phyloP scores from a whole-genome alignment of 2,113 vertebrate species.

The Ia io region DNA sequence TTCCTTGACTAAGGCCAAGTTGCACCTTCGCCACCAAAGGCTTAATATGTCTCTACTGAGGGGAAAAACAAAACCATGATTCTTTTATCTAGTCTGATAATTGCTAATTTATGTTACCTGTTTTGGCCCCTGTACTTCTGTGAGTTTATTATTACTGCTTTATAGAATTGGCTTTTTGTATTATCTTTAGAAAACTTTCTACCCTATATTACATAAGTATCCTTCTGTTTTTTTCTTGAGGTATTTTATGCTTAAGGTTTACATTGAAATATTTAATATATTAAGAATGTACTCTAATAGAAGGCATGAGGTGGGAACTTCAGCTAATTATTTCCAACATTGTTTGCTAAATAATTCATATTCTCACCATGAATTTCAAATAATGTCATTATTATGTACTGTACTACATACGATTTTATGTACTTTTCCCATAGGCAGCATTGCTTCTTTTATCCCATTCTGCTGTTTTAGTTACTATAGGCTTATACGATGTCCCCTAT shows the following conservation, averaged over 20 bases:
- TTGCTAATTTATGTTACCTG: not conserved
- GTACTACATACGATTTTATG: not conserved
- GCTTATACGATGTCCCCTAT: not conserved
- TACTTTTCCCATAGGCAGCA: not conserved
- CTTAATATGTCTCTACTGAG: not conserved
- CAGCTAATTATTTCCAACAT: not conserved
- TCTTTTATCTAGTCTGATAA: not conserved
- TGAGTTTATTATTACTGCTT: slow-evolving; percentile 4
- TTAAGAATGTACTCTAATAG: slow-evolving; percentile 4
- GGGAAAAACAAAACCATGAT: not conserved
- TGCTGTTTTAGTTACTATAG: not conserved
- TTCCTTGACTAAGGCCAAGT: not conserved
- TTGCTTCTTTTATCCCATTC: not conserved
- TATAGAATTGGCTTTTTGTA: not conserved
- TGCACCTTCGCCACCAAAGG: not conserved
- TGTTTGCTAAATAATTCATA: slow-evolving; percentile 5
- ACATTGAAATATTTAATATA: not conserved
- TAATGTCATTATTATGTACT: not conserved
- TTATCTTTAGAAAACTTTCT: not conserved
- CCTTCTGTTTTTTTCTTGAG: not conserved
- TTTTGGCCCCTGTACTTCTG: not conserved
- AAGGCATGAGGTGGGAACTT: not conserved
- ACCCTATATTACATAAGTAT: not conserved
- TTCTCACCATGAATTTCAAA: slow-evolving; percentile 4
- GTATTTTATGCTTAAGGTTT: not conserved